phyloP scores from a whole-genome alignment of 2,797 vertebrate genomes.

The Siniperca undulata region DNA sequence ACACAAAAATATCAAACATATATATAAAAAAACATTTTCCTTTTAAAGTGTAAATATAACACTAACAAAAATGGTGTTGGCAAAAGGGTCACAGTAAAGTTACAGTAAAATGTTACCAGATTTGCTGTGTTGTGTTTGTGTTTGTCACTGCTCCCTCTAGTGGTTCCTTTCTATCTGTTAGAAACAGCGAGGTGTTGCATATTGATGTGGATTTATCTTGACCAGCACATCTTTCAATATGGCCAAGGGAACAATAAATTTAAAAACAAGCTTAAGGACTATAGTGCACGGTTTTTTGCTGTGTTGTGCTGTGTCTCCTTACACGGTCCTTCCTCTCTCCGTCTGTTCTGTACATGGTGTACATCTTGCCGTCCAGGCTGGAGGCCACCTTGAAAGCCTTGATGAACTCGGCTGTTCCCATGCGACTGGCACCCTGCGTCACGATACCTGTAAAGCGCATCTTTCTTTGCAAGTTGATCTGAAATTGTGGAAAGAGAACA shows the following conservation, averaged over 20 bases:
- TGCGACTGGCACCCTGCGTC: slow-evolving; percentile 93
- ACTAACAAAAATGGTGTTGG: not conserved
- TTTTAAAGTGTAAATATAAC: too few species aligned
- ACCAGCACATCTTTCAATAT: not conserved
- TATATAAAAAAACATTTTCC: not conserved
- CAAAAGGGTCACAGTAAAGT: not conserved
- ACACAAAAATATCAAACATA: not conserved
- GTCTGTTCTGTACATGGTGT: slow-evolving; percentile 79
- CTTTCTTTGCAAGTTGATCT: slow-evolving; percentile 93
- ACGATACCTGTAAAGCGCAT: slow-evolving; percentile 92
- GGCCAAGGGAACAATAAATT: not conserved
- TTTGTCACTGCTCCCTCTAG: slow-evolving; percentile 25
- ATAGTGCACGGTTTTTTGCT: not conserved
- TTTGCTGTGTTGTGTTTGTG: not conserved
- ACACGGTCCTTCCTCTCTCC: slow-evolving; percentile 84
- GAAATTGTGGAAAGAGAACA: slow-evolving; percentile 17
- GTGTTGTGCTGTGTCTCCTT: slow-evolving; percentile 35
- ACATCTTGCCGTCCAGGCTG: slow-evolving; percentile 89
- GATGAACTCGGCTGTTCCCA: slow-evolving; percentile 89
- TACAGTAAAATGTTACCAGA: not conserved
- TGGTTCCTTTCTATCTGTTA: not conserved
- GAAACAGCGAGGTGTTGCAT: not conserved
- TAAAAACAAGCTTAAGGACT: not conserved
- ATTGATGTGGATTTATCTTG: not conserved
- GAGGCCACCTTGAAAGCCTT: slow-evolving; percentile 92